These are phyloP conservation scores for Mactra quadrangularis DNA, from an alignment of 1,140 invertebrate genomes.

Conservation along the genomic window DNA sequence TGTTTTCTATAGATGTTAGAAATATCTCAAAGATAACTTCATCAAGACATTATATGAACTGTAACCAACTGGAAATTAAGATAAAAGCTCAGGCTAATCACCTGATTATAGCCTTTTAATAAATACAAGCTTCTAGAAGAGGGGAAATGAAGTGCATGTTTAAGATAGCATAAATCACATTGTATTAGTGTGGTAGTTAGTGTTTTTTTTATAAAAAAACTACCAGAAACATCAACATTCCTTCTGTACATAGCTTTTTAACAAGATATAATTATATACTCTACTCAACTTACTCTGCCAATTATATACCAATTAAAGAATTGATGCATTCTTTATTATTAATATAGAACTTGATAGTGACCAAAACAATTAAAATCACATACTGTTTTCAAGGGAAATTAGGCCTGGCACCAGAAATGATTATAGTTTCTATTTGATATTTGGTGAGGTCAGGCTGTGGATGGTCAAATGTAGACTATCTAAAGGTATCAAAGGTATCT, in stretches of 20 bases:
- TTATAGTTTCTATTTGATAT: no score
- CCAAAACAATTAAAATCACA: not conserved
- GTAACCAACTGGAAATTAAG: not conserved
- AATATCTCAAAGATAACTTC: no score
- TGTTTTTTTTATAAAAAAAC: no score
- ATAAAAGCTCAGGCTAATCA: slow-evolving; percentile 20
- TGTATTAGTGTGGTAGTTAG: no score
- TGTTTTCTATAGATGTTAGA: no score
- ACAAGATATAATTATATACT: slow-evolving; percentile 1
- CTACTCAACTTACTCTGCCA: not conserved
- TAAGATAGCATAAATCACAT: not conserved
- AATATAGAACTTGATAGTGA: no score
- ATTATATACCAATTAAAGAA: slow-evolving; percentile 23
- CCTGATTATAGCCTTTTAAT: slow-evolving; percentile 21
- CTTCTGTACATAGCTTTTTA: not conserved
- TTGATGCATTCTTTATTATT: not conserved
- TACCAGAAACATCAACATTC: no score
- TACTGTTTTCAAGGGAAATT: not conserved
- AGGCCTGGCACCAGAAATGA: not conserved
- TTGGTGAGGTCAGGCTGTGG: not conserved
- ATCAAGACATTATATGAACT: no score
- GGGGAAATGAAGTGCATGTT: not conserved
- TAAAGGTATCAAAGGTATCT: not conserved
- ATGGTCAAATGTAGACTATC: not conserved
- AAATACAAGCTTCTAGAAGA: not conserved